Conservation (phyloP, 2,888 invertebrate genomes). For the Muscina levida region DNA sequence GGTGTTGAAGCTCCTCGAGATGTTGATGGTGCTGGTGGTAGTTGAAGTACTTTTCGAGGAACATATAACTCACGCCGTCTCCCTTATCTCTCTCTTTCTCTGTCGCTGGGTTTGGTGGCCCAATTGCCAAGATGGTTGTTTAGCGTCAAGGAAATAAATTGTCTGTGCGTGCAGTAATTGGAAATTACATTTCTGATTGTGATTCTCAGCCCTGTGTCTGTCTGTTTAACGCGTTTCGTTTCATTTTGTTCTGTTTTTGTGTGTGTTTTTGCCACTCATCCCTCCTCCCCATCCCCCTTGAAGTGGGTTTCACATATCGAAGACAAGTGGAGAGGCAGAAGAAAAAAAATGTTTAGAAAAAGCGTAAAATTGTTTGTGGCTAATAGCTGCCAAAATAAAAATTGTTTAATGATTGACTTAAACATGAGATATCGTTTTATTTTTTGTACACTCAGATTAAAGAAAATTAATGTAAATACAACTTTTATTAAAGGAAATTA, state of each 20-base stretch:
- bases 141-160: constrained; percentile 77
- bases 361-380: constrained; percentile 15
- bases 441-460: background rate
- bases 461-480: no score
- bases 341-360: background rate
- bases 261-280: no score
- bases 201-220: constrained; percentile 6
- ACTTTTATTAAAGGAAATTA: no score
- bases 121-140: constrained; percentile 68
- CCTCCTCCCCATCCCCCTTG: no score
- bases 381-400: constrained; percentile 24
- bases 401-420: constrained; percentile 14
- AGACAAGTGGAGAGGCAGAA: no score
- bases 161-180: constrained; percentile 79
- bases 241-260: no score
- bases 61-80: no score
- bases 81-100: background rate
- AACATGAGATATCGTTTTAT: constrained; percentile 23
- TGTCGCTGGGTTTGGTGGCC: background rate
- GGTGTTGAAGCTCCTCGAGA: background rate
- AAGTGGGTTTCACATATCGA: background rate
- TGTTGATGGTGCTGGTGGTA: constrained; percentile 8
- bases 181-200: constrained; percentile 73
- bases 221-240: background rate
- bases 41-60: background rate